phyloP scores from a whole-genome alignment of 1,140 invertebrate genomes.

The Drosophila quadrilineata region DNA sequence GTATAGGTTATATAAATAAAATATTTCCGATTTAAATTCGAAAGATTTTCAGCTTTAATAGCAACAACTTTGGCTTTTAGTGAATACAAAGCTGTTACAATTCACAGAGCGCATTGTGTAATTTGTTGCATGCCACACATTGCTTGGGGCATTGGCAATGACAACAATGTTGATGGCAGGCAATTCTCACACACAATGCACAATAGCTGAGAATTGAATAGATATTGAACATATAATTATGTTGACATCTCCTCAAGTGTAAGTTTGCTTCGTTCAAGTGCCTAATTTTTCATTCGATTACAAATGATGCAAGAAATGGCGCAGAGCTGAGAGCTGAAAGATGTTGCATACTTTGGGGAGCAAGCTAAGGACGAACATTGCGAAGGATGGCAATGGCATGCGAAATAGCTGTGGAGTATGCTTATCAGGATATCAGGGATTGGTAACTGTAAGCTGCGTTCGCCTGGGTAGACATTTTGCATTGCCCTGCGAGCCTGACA shows the following conservation, averaged over 20 bases:
- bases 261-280: conserved; percentile 14
- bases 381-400: neutral
- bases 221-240: conserved; percentile 14
- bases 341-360: conserved; percentile 44
- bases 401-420: neutral
- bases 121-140: no score
- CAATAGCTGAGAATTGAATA: neutral
- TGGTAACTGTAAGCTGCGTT: neutral
- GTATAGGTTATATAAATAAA: no score
- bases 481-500: conserved; percentile 57
- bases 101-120: no score
- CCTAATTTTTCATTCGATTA: conserved; percentile 30
- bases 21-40: no score
- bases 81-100: no score
- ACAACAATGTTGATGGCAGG: no score
- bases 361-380: no score
- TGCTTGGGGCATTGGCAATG: no score
- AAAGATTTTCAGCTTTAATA: no score
- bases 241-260: neutral
- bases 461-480: conserved; percentile 52
- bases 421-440: conserved; percentile 1
- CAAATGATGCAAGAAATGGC: conserved; percentile 33
- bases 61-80: no score
- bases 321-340: no score
- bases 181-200: no score